phyloP scores from a whole-genome alignment of 2,113 vertebrate genomes.

The Corvus cornix region DNA sequence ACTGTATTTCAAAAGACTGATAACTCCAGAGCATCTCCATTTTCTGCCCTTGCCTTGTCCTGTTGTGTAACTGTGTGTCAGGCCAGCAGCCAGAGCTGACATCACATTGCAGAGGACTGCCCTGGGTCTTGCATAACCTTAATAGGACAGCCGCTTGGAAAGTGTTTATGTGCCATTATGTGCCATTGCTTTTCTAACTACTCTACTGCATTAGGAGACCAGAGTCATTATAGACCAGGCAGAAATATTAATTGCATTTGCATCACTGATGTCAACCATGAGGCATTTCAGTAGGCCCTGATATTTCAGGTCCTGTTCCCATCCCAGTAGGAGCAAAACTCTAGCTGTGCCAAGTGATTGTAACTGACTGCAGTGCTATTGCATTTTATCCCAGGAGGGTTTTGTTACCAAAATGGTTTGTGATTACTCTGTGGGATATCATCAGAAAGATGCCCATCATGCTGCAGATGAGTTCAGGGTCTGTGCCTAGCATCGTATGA shows the following conservation, averaged over 20 bases:
- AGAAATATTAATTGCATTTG: background rate
- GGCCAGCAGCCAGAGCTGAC: conserved; percentile 22
- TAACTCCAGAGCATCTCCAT: background rate
- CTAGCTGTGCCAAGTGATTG: background rate
- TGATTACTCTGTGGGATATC: background rate
- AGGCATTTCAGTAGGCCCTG: background rate
- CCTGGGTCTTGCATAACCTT: conserved; percentile 38
- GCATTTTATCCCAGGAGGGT: background rate
- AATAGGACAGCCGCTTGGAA: conserved; percentile 18
- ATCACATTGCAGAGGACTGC: background rate
- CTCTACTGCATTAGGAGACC: background rate
- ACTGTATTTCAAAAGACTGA: background rate
- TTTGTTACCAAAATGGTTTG: background rate
- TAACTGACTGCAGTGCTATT: background rate
- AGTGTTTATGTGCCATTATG: background rate
- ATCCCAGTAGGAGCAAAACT: background rate
- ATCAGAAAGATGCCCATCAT: background rate
- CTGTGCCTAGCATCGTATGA: background rate
- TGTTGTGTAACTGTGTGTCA: conserved; percentile 9
- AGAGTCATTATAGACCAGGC: background rate
- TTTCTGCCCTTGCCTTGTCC: background rate
- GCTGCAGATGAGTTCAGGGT: background rate
- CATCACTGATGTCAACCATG: background rate
- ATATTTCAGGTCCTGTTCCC: background rate
- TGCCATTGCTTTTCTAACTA: background rate